phyloP scores from a whole-genome alignment of 2,888 invertebrate genomes.

The Petrolisthes cinctipes region DNA sequence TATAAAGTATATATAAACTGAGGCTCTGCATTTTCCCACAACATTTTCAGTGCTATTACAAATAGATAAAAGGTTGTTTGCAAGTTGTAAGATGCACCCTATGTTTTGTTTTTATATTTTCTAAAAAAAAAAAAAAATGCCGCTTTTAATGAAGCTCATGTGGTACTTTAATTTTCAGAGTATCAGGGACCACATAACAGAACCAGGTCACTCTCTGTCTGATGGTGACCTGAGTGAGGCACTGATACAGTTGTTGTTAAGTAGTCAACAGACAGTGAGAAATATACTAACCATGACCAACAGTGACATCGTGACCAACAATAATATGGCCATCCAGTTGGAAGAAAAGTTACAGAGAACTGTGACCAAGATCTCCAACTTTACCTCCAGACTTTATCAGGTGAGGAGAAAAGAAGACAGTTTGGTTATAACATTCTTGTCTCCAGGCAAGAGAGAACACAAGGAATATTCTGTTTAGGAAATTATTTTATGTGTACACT shows the following conservation, averaged over 20 bases:
- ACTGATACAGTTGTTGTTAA: constrained; percentile 17
- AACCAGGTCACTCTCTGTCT: constrained; percentile 33
- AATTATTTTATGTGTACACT: too few relatives aligned
- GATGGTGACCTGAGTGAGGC: constrained; percentile 35
- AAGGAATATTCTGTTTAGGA: too few relatives aligned
- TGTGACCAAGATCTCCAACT: constrained; percentile 11
- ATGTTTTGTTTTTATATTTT: too few relatives aligned
- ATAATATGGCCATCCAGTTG: not conserved
- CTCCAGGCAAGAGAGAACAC: too few relatives aligned
- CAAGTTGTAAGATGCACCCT: too few relatives aligned
- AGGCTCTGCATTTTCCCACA: too few relatives aligned
- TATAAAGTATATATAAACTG: too few relatives aligned
- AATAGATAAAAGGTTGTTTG: too few relatives aligned
- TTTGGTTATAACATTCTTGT: not conserved
- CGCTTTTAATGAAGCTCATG: not conserved
- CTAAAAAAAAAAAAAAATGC: not conserved
- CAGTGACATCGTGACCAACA: not conserved
- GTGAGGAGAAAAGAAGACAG: constrained; percentile 2
- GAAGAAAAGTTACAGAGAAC: constrained; percentile 31
- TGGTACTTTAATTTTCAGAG: constrained; percentile 19
- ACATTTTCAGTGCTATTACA: too few relatives aligned
- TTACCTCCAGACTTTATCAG: constrained; percentile 39
- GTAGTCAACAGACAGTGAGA: constrained; percentile 22
- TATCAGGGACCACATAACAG: constrained; percentile 46
- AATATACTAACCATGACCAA: not conserved